Percentiles rank a stretch among this genome's conserved stretches.
phyloP scores from a whole-genome alignment of 2,888 invertebrate genomes.

The Rhopalosiphum nymphaeae region DNA sequence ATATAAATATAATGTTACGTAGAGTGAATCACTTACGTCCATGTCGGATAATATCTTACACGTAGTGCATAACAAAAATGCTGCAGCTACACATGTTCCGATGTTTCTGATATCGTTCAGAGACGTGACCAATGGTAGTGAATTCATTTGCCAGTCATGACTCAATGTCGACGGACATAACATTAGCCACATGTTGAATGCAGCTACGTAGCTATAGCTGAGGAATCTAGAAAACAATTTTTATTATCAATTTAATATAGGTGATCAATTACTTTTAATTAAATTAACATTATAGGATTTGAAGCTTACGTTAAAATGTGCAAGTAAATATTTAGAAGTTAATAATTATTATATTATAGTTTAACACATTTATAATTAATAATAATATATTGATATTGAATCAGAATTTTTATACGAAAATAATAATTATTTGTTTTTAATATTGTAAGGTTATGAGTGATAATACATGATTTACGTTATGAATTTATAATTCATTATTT shows the following conservation, averaged over 20 bases:
- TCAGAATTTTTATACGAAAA: background rate
- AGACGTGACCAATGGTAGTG: constrained; percentile 82
- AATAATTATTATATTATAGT: background rate
- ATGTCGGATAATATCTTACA: constrained; percentile 78
- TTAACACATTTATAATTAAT: background rate
- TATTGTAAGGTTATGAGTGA: background rate
- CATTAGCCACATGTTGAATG: constrained; percentile 87
- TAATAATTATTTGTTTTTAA: background rate
- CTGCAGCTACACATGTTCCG: constrained; percentile 79
- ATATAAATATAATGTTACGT: background rate
- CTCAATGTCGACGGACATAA: constrained; percentile 83
- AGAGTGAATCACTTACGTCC: constrained; percentile 74
- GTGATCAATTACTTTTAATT: too few relatives aligned
- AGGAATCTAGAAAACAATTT: constrained; percentile 76
- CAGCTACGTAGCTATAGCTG: constrained; percentile 86
- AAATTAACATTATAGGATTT: too few relatives aligned
- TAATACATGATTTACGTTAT: background rate
- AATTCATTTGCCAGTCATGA: constrained; percentile 93
- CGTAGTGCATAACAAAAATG: constrained; percentile 73
- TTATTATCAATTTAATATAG: background rate
- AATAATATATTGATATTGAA: background rate
- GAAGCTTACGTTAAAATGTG: background rate
- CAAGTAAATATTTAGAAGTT: background rate
- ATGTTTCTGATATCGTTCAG: constrained; percentile 81
- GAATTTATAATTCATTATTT: background rate